Evolutionary conservation across 2,113 vertebrate species (phyloP), one percentile per base, ranked within the genome.

Genomic region (Anhinga anhinga): DNA sequence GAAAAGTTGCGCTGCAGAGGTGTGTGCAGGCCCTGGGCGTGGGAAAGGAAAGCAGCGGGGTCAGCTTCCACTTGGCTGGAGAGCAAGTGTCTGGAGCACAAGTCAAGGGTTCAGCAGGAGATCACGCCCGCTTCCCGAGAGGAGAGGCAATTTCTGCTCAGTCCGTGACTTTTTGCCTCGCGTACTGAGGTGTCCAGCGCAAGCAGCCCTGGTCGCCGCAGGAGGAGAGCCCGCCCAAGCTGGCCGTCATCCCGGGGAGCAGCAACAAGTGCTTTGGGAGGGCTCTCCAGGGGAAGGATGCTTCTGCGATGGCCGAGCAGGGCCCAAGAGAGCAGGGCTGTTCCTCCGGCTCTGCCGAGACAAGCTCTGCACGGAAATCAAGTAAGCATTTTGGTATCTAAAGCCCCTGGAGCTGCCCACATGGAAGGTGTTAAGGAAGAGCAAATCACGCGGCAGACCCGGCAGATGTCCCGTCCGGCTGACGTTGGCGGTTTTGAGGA

Each of bases 11-110:
- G 82, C 29, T 29, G 47, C 45, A 81, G 83, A 87, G 83, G 82
- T 56, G 89, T 49, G 90, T 3, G n/a, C 56, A 8, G 81, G 58
- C 34, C 59, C 76, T 9, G 71, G 82, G 50, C 40, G 25, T 93
- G 95, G 93, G 94, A 93, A 90, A 86, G 94, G 91, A 26, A 94
- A 88, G 91, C 7, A 22, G 3, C 11, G 2, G 94, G 82, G 69
- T 81, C 91, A 74, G 76, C 83, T 52, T 21, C 66, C 82, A 15
- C 79, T 87, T 36, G 90, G 90, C 79, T 92, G 88, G 65, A 59
- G 63, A 67, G 70, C 21, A 15, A 66, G 47, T 10, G 1, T 27
- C 63, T 42, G 5, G 58, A 62, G 81, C 53, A 30, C 27, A 5
- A 63, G 86, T 4, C 67, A 30, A 18, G 50, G 67, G 83, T 2